Evolutionary conservation across 2,888 invertebrate genomes (phyloP), one percentile per base, ranked within the genome.

Genomic region (Hirtodrosophila alboralis): DNA sequence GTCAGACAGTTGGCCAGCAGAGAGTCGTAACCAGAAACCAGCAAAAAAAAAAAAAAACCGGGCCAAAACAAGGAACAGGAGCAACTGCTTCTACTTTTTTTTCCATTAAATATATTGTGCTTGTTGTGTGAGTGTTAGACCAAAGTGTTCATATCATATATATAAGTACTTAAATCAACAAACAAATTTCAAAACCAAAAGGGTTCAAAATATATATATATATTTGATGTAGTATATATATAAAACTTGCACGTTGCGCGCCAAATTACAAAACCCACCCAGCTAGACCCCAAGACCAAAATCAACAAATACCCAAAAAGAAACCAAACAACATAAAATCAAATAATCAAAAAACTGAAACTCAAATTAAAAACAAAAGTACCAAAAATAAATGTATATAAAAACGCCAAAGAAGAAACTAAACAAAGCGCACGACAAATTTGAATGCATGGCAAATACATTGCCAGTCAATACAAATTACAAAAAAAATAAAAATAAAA

Each of bases 1-100:
- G 71, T 51, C 61, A 61, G 65, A 61, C 61, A 71, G 59, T 65
- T 67, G 66, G 72, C 71, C 63, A 62, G 34, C 12, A 36, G 14
- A 27, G 43, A 6, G 9, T 16, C 40, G n/a, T 14, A 23, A 16
- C 26, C 37, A 43, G 41, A 34, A 27, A 38, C 4, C 30, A n/a
- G n/a, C 9, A 4, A 33, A n/a, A 21, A 30, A 43, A n/a, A n/a
- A n/a, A n/a, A n/a, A n/a, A n/a, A n/a, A n/a, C n/a, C 23, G 6
- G 27, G 9, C 7, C 10, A 18, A 10, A 38, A 56, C 28, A 33
- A 56, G 16, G n/a, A 36, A 4, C 1, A 52, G 52, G 52, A 58
- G 43, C 12, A 16, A 3, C n/a, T n/a, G n/a, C n/a, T n/a, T n/a
- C n/a, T n/a, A n/a, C n/a, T n/a, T n/a, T n/a, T n/a, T n/a, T n/a